Base-by-base conservation (phyloP, 2,888 invertebrate genomes). In the Campoplex nolae region DNA sequence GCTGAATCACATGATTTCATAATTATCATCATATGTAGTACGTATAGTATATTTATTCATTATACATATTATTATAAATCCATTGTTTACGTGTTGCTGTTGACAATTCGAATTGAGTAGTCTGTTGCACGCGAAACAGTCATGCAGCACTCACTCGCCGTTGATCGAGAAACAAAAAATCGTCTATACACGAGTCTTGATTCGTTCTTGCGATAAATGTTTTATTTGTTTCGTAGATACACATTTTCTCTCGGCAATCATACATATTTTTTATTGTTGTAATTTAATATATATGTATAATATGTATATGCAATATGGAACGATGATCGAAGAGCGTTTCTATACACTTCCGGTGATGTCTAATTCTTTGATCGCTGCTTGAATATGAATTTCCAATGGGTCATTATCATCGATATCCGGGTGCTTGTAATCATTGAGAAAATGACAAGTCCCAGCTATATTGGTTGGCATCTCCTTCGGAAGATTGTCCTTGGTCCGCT, bases 391-490 rank as follows among this genome's bases (percentile, higher is more conserved):
- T 88, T 96, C 96, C 93, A 97, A 95, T 1, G 97, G 94, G 56
- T 96, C 95, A 6, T 95, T 95, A 9, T 95, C 94, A 77, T 96
- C 96, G 54, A 97, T 95, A 8, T 96, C 95, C 0, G 97, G 96
- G 94, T 98, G 97, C 86, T 95, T 95, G 95, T 98, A 98, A 90
- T 96, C 96, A 92, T 97, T 96, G 79, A 98, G 96, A 94, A 98
- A 98, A 95, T 98, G 96, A 93, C 98, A 98, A 54, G 97, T 98
- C 89, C 97, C 98, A 68, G 96, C 96, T 83, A 97, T 96, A 92
- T 97, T 96, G 91, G 96, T 95, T 68, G 97, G 97, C 95, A 98
- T 98, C 91, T 97, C 98, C 94, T 97, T 97, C 13, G 98, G 98
- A 90, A 98, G 96, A 94, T 97, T 97, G 83, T 96, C 96, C 67